These are phyloP conservation scores for Microplitis demolitor DNA, from an alignment of 1,140 invertebrate genomes.

Conservation along the genomic window DNA sequence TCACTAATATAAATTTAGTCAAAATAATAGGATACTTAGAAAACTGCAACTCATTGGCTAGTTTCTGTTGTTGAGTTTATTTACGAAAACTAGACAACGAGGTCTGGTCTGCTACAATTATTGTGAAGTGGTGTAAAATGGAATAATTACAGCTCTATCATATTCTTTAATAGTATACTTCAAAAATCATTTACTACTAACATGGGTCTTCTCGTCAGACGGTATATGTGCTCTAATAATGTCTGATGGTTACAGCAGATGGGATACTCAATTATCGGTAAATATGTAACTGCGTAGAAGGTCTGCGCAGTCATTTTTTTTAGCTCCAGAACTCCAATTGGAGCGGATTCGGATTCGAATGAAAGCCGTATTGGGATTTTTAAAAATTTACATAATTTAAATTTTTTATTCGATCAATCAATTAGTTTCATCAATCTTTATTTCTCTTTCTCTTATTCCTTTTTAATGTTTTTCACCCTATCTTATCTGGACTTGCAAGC, in stretches of 20 bases:
- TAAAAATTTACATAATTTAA: too few species aligned
- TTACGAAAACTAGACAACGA: neutral
- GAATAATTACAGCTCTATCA: neutral
- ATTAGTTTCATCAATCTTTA: slow-evolving; percentile 27
- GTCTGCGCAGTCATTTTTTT: too few species aligned
- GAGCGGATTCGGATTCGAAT: too few species aligned
- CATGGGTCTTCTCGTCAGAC: too few species aligned
- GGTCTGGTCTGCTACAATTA: neutral
- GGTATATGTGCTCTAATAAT: too few species aligned
- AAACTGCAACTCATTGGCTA: neutral
- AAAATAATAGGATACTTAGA: neutral
- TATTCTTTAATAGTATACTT: neutral
- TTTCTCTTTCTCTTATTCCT: slow-evolving; percentile 40
- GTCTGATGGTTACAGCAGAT: too few species aligned
- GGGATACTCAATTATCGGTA: too few species aligned
- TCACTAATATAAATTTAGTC: neutral
- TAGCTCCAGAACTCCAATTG: too few species aligned
- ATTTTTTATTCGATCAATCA: too few species aligned
- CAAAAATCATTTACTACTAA: neutral
- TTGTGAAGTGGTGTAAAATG: neutral
- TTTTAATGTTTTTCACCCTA: slow-evolving; percentile 13
- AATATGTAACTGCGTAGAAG: too few species aligned
- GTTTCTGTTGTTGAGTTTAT: neutral
- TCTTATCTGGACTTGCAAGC: neutral
- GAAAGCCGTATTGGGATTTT: too few species aligned